Conservation (phyloP, 2,113 vertebrate genomes). For the Myodes glareolus region DNA sequence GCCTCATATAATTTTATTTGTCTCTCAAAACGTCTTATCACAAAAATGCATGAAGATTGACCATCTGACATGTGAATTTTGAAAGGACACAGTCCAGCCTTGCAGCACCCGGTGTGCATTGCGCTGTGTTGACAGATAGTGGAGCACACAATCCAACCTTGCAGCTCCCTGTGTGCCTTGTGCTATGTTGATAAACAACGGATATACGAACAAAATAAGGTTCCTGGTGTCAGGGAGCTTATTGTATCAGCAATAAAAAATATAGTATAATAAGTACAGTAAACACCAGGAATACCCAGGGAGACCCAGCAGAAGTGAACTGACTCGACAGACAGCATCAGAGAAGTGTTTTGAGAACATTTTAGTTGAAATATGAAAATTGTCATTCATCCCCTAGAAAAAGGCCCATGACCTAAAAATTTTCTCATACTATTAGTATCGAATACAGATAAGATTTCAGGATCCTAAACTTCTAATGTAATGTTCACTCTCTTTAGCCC, state of each 20-base stretch:
- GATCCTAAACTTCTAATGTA: background rate
- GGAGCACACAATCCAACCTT: background rate
- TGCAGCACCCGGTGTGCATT: background rate
- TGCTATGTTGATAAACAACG: background rate
- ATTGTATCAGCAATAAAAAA: background rate
- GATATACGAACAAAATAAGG: background rate
- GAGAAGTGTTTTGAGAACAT: background rate
- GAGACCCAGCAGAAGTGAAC: background rate
- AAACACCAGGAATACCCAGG: background rate
- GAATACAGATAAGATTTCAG: constrained; percentile 9
- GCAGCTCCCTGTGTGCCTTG: too few species aligned
- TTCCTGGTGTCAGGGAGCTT: background rate
- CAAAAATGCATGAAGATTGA: background rate
- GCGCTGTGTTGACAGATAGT: background rate
- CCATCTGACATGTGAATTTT: background rate
- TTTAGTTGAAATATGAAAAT: constrained; percentile 20
- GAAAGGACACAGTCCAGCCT: background rate
- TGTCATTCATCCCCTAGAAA: constrained; percentile 1
- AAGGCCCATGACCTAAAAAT: background rate
- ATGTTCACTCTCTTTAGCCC: background rate
- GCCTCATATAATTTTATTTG: background rate
- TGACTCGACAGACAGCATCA: background rate
- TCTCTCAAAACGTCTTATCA: background rate
- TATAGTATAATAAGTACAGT: background rate
- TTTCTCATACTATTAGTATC: constrained; percentile 3